Percentiles rank a stretch among this genome's conserved stretches.
These are phyloP conservation scores for Candidula unifasciata DNA, from an alignment of 2,888 invertebrate species.

Conservation along the genomic window DNA sequence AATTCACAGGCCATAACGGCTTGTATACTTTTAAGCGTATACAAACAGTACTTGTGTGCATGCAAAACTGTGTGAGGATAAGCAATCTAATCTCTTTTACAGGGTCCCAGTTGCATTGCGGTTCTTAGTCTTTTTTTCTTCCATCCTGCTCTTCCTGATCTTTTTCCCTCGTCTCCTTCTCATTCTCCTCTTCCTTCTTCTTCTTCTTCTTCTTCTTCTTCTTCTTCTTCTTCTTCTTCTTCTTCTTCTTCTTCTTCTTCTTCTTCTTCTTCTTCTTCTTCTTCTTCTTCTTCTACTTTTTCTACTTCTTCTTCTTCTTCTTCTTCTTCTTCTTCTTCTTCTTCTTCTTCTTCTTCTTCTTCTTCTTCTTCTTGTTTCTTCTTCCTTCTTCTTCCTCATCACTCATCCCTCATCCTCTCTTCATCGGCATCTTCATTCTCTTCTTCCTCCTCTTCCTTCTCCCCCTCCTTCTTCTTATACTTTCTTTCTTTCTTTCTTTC, in stretches of 20 bases:
- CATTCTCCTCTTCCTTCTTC: neutral
- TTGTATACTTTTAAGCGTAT: no score
- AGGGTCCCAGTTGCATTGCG: no score
- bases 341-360: conserved; percentile 38
- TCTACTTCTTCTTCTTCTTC: no score
- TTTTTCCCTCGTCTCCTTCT: no score
- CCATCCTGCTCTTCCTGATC: no score
- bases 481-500: neutral
- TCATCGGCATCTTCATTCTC: neutral
- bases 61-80: no score
- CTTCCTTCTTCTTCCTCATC: no score
- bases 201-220: neutral
- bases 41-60: no score
- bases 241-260: conserved; percentile 46
- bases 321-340: no score
- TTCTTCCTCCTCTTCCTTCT: neutral
- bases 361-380: conserved; percentile 2
- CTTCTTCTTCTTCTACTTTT: no score
- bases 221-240: conserved; percentile 27
- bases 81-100: no score
- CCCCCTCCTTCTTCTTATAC: neutral
- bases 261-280: conserved; percentile 71
- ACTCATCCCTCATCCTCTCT: neutral
- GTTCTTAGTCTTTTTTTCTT: conserved; percentile 42
- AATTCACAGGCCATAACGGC: no score